phyloP scores from a whole-genome alignment of 2,797 vertebrate species.

The Peromyscus attwateri region DNA sequence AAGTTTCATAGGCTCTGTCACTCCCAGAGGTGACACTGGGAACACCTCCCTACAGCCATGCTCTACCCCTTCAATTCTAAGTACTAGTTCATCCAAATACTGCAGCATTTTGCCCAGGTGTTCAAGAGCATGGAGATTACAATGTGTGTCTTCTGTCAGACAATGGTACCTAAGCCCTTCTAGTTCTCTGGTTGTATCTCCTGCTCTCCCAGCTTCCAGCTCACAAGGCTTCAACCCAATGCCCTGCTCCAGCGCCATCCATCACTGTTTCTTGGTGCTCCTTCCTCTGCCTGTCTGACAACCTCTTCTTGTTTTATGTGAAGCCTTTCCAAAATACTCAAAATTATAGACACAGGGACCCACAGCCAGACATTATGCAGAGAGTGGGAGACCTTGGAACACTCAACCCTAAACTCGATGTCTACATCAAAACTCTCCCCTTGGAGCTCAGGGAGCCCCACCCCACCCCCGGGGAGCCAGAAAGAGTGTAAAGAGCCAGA shows the following conservation, averaged over 20 bases:
- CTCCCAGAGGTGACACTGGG: neutral
- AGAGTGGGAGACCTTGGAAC: neutral
- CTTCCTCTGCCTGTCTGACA: neutral
- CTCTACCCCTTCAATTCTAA: neutral
- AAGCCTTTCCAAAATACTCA: neutral
- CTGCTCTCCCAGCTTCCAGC: fast-evolving
- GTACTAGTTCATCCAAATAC: neutral
- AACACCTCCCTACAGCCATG: neutral
- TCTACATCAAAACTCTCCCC: neutral
- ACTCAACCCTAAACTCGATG: neutral
- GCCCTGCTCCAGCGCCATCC: neutral
- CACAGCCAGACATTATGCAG: neutral
- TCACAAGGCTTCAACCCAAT: neutral
- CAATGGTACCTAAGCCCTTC: fast-evolving
- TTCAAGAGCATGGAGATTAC: no score
- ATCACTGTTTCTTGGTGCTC: neutral
- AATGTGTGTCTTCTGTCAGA: neutral
- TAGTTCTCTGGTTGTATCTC: neutral
- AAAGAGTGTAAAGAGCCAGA: neutral
- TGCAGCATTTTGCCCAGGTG: no score
- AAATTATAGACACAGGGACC: neutral
- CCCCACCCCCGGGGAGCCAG: neutral
- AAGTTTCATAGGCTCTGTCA: neutral
- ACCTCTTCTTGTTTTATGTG: neutral
- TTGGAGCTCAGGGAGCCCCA: neutral